Evolutionary conservation across 2,113 vertebrate species (phyloP), one percentile per base, ranked within the genome.

Genomic region (Gymnarchus niloticus): DNA sequence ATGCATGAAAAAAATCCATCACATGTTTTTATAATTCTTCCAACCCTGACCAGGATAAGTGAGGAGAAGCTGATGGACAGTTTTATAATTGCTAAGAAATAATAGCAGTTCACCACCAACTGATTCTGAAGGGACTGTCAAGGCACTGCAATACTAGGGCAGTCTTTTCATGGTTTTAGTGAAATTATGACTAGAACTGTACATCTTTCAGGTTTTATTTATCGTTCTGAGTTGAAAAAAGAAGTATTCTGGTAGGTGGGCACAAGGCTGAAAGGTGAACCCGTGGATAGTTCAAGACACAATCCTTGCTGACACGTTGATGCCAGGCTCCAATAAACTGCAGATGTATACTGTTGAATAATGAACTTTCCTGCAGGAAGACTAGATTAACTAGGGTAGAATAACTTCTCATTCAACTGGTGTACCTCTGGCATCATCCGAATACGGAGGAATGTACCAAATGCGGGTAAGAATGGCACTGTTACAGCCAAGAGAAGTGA

Each of bases 391-490:
- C 12, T 14, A 28, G 54, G 44, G 25, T 49, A 48, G 78, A n/a
- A 54, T 19, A 48, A 57, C n/a, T 51, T 69, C 54, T 14, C 56
- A 56, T 44, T 56, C 46, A 23, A 14, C 52, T 25, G 54, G 19
- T 37, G 44, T 21, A 56, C 41, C 69, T 83, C 83, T 77, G 88
- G 91, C 80, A 82, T 51, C 21, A 4, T 52, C 1, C 6, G 86
- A 54, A 80, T 23, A 48, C 65, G 59, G 86, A 84, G 83, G 77
- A 81, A 88, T 14, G 89, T 89, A 87, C 89, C 83, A 85, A 86
- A 83, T 84, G 83, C 49, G 41, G 87, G 86, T 86, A 61, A 52
- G 48, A 17, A 37, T 3, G 19, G 10, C 8, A 21, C 41, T 23
- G 21, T 80, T 1, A 46, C 77, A 54, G 51, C 23, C 46, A 81